phyloP scores from a whole-genome alignment of 2,113 vertebrate species.

The Henicopernis longicauda region DNA sequence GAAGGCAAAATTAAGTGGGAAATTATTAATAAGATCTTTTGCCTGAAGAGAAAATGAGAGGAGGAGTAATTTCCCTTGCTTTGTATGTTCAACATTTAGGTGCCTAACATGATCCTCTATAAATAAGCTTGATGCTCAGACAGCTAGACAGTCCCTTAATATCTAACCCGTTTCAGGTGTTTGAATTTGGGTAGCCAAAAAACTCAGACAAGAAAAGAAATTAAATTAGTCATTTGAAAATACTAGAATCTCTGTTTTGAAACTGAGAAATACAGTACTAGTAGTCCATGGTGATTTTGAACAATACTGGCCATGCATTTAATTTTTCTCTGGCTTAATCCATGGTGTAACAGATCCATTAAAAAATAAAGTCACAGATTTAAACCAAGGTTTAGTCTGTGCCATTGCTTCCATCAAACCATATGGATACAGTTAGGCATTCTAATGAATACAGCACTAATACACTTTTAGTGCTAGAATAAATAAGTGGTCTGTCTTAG shows the following conservation, averaged over 20 bases:
- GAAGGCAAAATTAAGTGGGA: neutral
- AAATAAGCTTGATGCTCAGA: neutral
- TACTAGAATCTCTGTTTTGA: neutral
- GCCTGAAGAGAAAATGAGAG: neutral
- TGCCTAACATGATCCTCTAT: neutral
- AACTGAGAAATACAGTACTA: neutral
- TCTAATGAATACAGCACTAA: neutral
- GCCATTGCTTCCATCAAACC: neutral
- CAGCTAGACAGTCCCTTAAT: neutral
- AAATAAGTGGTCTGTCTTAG: neutral
- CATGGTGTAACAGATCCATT: neutral
- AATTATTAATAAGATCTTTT: neutral
- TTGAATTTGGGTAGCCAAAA: neutral
- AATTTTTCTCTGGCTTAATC: neutral
- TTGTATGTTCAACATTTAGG: neutral
- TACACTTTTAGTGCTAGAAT: neutral
- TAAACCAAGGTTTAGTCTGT: neutral
- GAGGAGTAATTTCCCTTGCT: neutral
- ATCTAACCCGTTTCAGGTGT: neutral
- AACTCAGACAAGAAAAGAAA: neutral
- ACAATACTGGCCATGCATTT: neutral
- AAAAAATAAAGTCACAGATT: neutral
- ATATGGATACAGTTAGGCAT: accelerated
- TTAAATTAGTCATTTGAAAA: neutral
- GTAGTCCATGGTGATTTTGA: neutral